Percentiles rank a stretch among this genome's conserved stretches.
These are phyloP conservation scores for Heliconius melpomene DNA, from an alignment of 1,140 invertebrate species.

Conservation along the genomic window DNA sequence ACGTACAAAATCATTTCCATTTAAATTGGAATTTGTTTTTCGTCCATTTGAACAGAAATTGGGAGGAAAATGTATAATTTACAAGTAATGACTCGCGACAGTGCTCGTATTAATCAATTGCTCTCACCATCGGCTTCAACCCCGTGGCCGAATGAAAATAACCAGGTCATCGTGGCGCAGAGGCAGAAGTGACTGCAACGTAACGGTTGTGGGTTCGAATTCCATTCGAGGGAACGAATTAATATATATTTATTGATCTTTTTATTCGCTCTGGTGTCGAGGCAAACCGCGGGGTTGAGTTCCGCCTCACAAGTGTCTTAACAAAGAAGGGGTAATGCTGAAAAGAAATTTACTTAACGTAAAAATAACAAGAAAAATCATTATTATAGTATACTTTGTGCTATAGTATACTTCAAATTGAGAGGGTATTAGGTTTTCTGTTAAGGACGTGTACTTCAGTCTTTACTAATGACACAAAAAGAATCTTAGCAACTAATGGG, in stretches of 20 bases:
- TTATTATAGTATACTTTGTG: background rate
- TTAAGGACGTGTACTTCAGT: conserved; percentile 12
- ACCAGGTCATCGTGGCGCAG: too few relatives aligned
- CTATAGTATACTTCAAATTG: conserved; percentile 6
- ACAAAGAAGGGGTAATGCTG: too few relatives aligned
- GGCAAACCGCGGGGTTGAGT: too few relatives aligned
- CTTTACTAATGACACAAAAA: conserved; percentile 14
- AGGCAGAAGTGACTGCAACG: too few relatives aligned
- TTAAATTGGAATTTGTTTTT: conserved; percentile 47
- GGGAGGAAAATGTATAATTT: background rate
- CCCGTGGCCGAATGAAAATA: too few relatives aligned
- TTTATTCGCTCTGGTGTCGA: too few relatives aligned
- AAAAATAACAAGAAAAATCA: background rate
- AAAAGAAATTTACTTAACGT: background rate
- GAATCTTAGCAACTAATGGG: conserved; percentile 6
- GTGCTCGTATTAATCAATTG: background rate
- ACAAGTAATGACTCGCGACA: background rate
- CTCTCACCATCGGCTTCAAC: too few relatives aligned
- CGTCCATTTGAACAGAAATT: conserved; percentile 41
- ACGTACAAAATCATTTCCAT: conserved; percentile 46
- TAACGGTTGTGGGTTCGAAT: too few relatives aligned
- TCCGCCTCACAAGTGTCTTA: too few relatives aligned
- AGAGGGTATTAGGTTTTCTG: conserved; percentile 12
- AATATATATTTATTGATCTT: too few relatives aligned
- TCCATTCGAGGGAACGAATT: too few relatives aligned